A percentile compares a stretch with the other conserved stretches of the same genome.
phyloP scores from a whole-genome alignment of 2,113 vertebrate genomes.

The Daphoenositta chrysoptera region DNA sequence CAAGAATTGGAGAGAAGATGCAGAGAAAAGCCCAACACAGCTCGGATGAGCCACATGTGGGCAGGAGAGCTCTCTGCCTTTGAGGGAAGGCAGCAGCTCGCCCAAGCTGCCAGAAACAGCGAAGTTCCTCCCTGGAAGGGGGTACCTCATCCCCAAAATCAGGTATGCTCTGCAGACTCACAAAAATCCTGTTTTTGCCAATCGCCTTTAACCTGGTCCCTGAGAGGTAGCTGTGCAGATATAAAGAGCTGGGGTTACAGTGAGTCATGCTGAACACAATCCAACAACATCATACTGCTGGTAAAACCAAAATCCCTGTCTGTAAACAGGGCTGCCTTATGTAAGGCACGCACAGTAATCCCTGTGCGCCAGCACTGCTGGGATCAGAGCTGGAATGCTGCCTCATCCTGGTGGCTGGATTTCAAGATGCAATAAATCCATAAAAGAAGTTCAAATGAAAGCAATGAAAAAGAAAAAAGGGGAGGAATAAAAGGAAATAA shows the following conservation, averaged over 20 bases:
- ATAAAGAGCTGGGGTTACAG: neutral
- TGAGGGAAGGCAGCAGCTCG: neutral
- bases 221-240: neutral
- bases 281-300: neutral
- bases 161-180: neutral
- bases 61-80: neutral
- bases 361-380: neutral
- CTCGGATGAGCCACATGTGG: rapidly evolving
- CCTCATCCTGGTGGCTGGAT: neutral
- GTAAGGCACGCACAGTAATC: neutral
- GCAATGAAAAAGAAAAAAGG: neutral
- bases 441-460: neutral
- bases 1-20: neutral
- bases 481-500: neutral
- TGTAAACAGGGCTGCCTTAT: neutral
- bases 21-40: neutral
- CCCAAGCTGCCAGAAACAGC: neutral
- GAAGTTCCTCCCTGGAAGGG: neutral
- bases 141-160: neutral
- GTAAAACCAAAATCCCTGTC: neutral
- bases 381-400: neutral
- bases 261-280: constrained; percentile 3
- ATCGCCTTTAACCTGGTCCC: neutral
- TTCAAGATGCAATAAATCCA: neutral
- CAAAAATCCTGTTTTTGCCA: neutral